Percentiles rank a stretch among this genome's conserved stretches.
phyloP scores from a whole-genome alignment of 23 tunicate species.

The Oikopleura dioica region DNA sequence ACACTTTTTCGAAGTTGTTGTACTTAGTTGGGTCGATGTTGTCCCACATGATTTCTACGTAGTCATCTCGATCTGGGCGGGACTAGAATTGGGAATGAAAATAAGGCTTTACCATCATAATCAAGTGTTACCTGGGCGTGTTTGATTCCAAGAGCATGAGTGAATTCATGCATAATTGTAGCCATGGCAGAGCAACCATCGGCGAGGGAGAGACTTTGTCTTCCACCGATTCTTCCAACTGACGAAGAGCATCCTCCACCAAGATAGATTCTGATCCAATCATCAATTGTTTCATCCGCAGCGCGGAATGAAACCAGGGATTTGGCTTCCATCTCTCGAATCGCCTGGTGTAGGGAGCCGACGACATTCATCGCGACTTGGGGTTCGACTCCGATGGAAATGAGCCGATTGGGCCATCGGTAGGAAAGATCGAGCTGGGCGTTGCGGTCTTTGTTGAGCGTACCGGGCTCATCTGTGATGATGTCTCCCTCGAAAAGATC shows the following conservation, averaged over 20 bases:
- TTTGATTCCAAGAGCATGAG: conserved; percentile 7
- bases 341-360: not conserved
- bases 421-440: not conserved
- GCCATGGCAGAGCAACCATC: not conserved
- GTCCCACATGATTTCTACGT: conserved; percentile 12
- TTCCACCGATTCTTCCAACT: not conserved
- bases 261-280: too few relatives aligned
- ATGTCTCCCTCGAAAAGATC: not conserved
- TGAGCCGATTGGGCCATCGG: not conserved
- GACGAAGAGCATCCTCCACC: not conserved
- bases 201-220: not conserved
- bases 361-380: not conserved
- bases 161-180: conserved; percentile 11
- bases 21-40: not conserved
- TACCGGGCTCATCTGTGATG: not conserved
- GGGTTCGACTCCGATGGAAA: not conserved
- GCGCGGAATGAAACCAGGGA: not conserved
- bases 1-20: not conserved
- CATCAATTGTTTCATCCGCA: not conserved
- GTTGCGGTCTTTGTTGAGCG: not conserved
- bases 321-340: not conserved
- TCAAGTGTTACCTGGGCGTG: not conserved
- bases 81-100: too few relatives aligned
- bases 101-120: too few relatives aligned
- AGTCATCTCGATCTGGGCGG: conserved; percentile 8